A percentile compares a stretch with the other conserved stretches of the same genome.
These are phyloP conservation scores for Peromyscus maniculatus DNA, from an alignment of 2,113 vertebrate genomes.

Conservation along the genomic window DNA sequence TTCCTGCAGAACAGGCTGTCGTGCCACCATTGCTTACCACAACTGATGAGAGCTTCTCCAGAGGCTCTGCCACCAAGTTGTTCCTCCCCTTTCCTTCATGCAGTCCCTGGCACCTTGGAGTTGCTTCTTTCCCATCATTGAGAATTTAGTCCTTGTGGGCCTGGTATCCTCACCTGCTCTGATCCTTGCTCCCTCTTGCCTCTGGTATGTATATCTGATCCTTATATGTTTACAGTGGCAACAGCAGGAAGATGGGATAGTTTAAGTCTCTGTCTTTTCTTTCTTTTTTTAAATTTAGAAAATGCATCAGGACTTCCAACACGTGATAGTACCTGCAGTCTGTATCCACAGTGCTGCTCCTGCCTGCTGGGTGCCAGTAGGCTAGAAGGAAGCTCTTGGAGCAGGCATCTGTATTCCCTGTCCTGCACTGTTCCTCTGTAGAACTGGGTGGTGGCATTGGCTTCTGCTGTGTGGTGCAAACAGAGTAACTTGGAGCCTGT, in stretches of 20 bases:
- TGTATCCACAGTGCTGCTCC: too few relatives aligned
- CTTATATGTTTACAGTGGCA: too few relatives aligned
- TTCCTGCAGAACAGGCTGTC: background rate
- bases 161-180: background rate
- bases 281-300: background rate
- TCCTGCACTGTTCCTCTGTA: background rate
- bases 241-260: background rate
- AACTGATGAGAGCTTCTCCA: background rate
- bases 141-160: background rate
- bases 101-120: background rate
- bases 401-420: background rate
- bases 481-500: background rate
- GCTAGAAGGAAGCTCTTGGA: background rate
- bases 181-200: background rate
- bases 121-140: background rate
- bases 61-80: background rate
- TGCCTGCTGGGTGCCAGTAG: background rate
- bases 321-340: background rate
- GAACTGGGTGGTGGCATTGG: background rate
- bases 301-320: background rate
- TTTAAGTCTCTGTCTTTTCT: background rate
- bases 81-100: background rate
- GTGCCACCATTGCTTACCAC: background rate
- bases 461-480: background rate
- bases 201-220: background rate